A percentile compares a stretch with the other conserved stretches of the same genome.
Evolutionary conservation across 2,113 vertebrate genomes (phyloP).

Genomic region (Athene cunicularia): DNA sequence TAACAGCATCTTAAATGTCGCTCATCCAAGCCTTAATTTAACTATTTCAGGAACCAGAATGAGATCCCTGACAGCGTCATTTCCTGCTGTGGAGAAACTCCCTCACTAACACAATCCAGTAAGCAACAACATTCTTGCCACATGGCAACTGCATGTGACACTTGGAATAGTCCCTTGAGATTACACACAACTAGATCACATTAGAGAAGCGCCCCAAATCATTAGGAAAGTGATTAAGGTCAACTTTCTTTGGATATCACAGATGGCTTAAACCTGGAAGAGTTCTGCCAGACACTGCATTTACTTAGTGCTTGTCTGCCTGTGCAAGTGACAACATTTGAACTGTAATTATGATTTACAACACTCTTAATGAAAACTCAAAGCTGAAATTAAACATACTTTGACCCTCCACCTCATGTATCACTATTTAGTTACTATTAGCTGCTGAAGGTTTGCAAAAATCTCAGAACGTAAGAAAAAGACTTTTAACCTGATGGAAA

Average conservation of each 20-base stretch:
- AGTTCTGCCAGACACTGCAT: neutral
- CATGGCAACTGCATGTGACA: rapidly evolving
- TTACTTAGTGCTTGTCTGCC: too few relatives aligned
- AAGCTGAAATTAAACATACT: neutral
- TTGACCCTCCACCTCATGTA: rapidly evolving
- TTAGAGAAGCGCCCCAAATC: neutral
- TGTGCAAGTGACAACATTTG: rapidly evolving
- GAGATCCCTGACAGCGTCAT: neutral
- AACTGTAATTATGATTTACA: neutral
- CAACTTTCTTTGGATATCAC: neutral
- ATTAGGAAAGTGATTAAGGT: neutral
- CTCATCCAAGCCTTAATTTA: neutral
- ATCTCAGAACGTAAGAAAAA: neutral
- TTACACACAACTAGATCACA: neutral
- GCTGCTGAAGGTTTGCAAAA: neutral
- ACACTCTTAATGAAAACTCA: neutral
- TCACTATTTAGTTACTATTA: neutral
- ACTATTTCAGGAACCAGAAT: neutral
- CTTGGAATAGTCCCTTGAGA: neutral
- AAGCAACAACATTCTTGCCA: neutral
- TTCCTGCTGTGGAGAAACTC: neutral
- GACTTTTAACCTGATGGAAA: neutral
- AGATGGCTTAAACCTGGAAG: neutral
- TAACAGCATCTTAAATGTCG: neutral
- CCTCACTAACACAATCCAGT: neutral